phyloP scores from a whole-genome alignment of 2,888 invertebrate species.

The Eupsilia transversa region DNA sequence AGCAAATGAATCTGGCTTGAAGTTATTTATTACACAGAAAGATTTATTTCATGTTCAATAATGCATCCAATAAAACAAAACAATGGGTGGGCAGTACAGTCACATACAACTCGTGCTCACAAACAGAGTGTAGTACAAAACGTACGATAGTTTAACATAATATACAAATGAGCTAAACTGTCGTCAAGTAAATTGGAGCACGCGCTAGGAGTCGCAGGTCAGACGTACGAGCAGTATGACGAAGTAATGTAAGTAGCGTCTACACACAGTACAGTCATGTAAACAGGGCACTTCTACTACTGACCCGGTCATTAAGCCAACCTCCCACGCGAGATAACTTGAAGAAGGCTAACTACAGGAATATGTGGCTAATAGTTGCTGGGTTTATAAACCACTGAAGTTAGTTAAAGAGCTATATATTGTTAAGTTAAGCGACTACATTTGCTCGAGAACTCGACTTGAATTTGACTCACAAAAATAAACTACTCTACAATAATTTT shows the following conservation, averaged over 20 bases:
- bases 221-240: neutral
- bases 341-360: slow-evolving; percentile 27
- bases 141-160: neutral
- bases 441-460: neutral
- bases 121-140: neutral
- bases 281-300: slow-evolving; percentile 30
- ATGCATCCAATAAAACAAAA: slow-evolving; percentile 25
- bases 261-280: slow-evolving; percentile 28
- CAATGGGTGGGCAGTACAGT: neutral
- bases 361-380: neutral
- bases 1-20: slow-evolving; percentile 3
- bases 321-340: slow-evolving; percentile 5
- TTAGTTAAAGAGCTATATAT: slow-evolving; percentile 16
- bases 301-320: slow-evolving; percentile 52
- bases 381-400: neutral
- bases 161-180: slow-evolving; percentile 7
- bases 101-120: neutral
- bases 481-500: neutral
- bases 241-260: slow-evolving; percentile 1
- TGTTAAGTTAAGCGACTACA: neutral
- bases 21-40: slow-evolving; percentile 28
- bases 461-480: neutral
- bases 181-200: slow-evolving; percentile 40
- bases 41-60: slow-evolving; percentile 23
- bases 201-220: neutral